phyloP scores from a whole-genome alignment of 1,140 invertebrate genomes.

The Cheumatopsyche charites region DNA sequence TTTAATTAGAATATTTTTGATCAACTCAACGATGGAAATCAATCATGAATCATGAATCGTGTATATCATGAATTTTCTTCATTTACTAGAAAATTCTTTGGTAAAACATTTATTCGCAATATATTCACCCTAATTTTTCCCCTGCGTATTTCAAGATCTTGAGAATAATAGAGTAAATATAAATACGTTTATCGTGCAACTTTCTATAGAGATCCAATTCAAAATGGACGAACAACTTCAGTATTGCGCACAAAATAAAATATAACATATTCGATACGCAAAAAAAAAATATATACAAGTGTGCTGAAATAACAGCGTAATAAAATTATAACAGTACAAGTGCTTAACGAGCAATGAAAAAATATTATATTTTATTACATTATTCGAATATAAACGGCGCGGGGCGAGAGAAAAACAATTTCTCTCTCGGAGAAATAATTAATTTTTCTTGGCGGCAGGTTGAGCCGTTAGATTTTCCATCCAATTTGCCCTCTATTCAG shows the following conservation, averaged over 20 bases:
- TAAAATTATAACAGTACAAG: slow-evolving; percentile 27
- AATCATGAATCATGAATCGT: too few relatives aligned
- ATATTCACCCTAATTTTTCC: slow-evolving; percentile 32
- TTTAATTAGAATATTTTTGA: too few relatives aligned
- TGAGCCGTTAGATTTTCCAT: slow-evolving; percentile 41
- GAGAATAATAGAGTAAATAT: slow-evolving; percentile 37
- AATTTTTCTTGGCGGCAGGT: slow-evolving; percentile 39
- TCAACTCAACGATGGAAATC: too few relatives aligned
- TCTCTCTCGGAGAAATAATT: slow-evolving; percentile 37
- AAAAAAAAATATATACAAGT: not conserved
- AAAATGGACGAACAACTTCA: slow-evolving; percentile 37
- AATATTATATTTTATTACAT: slow-evolving; percentile 8
- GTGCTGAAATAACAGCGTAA: slow-evolving; percentile 19
- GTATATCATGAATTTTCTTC: too few relatives aligned
- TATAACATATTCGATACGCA: too few relatives aligned
- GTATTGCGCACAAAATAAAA: not conserved
- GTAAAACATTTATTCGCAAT: too few relatives aligned
- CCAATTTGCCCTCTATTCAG: slow-evolving; percentile 42
- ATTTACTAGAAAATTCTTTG: too few relatives aligned
- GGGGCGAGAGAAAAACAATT: slow-evolving; percentile 30
- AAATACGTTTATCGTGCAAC: slow-evolving; percentile 47
- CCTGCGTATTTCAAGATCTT: slow-evolving; percentile 15
- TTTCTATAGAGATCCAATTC: slow-evolving; percentile 33
- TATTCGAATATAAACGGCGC: not conserved
- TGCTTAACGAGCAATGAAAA: slow-evolving; percentile 15